Evolutionary conservation across 2,888 invertebrate genomes (phyloP).

Genomic region (Entomobrya proxima): DNA sequence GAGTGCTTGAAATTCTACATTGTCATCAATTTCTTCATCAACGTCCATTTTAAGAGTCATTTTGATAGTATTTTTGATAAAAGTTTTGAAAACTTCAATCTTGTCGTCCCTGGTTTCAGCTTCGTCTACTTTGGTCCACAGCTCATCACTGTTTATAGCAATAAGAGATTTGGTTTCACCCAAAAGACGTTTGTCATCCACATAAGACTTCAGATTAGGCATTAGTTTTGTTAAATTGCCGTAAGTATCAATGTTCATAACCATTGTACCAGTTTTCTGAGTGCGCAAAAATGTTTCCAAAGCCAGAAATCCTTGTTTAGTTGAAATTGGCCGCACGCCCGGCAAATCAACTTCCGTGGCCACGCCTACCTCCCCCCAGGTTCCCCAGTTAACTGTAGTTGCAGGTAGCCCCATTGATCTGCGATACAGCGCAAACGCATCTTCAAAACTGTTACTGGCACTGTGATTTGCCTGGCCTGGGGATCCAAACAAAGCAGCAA

Average conservation of each 20-base stretch:
- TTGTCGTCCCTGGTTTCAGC: slow-evolving; percentile 30
- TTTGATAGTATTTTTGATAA: slow-evolving; percentile 30
- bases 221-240: not conserved
- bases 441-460: slow-evolving; percentile 40
- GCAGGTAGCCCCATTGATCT: slow-evolving; percentile 38
- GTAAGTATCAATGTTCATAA: slow-evolving; percentile 23
- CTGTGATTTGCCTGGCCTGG: slow-evolving; percentile 43
- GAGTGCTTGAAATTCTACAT: slow-evolving; percentile 37
- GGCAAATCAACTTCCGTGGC: slow-evolving; percentile 44
- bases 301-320: slow-evolving; percentile 30
- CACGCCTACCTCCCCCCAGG: slow-evolving; percentile 61
- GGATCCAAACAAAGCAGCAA: not conserved
- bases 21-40: slow-evolving; percentile 51
- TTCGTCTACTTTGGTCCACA: slow-evolving; percentile 59
- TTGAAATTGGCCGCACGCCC: slow-evolving; percentile 30
- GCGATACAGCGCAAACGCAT: slow-evolving; percentile 35
- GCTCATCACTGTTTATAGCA: slow-evolving; percentile 46
- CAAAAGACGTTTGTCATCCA: slow-evolving; percentile 14
- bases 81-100: slow-evolving; percentile 33
- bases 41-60: slow-evolving; percentile 48
- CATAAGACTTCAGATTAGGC: slow-evolving; percentile 7
- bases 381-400: slow-evolving; percentile 52
- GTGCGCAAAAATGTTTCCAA: slow-evolving; percentile 8
- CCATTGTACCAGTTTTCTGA: not conserved
- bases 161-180: not conserved